Conservation (phyloP, 2,113 vertebrate genomes). For the Ptilonorhynchus violaceus region DNA sequence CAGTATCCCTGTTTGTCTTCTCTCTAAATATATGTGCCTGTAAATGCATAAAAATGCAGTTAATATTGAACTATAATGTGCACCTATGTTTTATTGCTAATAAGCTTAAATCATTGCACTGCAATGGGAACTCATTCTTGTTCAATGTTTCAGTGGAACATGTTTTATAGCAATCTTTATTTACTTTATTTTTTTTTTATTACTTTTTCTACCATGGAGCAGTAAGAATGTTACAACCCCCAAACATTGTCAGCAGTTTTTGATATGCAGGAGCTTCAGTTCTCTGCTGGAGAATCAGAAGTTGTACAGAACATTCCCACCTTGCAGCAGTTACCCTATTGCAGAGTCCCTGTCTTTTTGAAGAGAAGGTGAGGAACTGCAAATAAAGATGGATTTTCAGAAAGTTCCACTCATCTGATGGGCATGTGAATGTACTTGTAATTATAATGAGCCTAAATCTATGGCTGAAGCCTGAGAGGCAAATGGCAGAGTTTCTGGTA, state of each 20-base stretch:
- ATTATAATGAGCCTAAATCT: neutral
- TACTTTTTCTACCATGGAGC: neutral
- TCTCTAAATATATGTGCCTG: neutral
- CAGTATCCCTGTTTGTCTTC: neutral
- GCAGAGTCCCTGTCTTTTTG: neutral
- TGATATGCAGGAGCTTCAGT: neutral
- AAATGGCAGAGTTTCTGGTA: neutral
- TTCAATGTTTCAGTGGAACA: neutral
- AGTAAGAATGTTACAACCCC: neutral
- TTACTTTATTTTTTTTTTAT: neutral
- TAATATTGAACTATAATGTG: neutral
- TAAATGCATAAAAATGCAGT: neutral
- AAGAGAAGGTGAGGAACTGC: neutral
- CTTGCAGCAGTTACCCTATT: neutral
- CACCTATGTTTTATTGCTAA: neutral
- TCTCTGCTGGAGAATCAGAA: neutral
- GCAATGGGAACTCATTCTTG: neutral
- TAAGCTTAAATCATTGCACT: neutral
- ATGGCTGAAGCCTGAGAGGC: neutral
- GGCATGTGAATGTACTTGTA: neutral
- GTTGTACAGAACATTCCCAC: neutral
- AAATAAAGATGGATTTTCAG: neutral
- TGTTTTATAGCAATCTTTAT: neutral
- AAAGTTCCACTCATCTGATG: neutral
- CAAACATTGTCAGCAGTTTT: neutral